phyloP scores from a whole-genome alignment of 2,888 invertebrate species.

The Noctua janthina region DNA sequence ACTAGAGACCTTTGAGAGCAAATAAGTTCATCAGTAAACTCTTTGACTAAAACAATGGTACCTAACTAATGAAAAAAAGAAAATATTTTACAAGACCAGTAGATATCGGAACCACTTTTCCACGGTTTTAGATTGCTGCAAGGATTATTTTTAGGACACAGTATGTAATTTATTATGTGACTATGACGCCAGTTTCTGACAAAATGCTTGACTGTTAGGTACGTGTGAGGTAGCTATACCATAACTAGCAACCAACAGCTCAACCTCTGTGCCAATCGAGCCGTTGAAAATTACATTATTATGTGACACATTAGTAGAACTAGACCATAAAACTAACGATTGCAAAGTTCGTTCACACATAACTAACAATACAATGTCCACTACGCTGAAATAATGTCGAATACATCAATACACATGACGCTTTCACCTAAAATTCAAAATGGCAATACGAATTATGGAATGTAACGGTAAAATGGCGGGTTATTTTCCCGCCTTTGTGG shows the following conservation, averaged over 20 bases:
- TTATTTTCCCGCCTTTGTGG: slow-evolving; percentile 58
- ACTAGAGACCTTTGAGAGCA: background rate
- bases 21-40: background rate
- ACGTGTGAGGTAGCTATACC: background rate
- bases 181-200: background rate
- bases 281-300: slow-evolving; percentile 50
- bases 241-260: background rate
- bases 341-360: slow-evolving; percentile 68
- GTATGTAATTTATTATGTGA: too few species aligned
- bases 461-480: slow-evolving; percentile 66
- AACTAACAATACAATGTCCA: slow-evolving; percentile 66
- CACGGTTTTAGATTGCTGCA: background rate
- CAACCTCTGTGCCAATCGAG: slow-evolving; percentile 14
- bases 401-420: slow-evolving; percentile 65
- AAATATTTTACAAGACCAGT: background rate
- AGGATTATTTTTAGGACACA: background rate
- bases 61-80: background rate
- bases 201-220: background rate
- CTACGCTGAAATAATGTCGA: slow-evolving; percentile 61
- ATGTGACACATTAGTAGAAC: slow-evolving; percentile 45
- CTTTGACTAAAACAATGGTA: background rate
- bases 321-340: slow-evolving; percentile 59
- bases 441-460: slow-evolving; percentile 61
- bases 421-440: slow-evolving; percentile 72
- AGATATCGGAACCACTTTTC: background rate